phyloP scores from a whole-genome alignment of 2,888 invertebrate genomes.

The Brenthis hecate region DNA sequence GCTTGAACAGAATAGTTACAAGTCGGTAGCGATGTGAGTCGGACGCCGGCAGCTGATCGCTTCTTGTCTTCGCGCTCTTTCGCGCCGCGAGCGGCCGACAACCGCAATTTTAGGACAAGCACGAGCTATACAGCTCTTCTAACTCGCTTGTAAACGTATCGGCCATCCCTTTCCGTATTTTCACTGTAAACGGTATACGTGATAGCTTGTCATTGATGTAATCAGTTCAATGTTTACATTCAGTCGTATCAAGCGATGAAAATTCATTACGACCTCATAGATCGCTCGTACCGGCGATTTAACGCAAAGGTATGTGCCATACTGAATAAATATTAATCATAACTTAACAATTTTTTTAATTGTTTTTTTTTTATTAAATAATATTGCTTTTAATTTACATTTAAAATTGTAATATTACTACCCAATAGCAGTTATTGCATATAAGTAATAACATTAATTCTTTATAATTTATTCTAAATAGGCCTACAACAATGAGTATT shows the following conservation, averaged over 20 bases:
- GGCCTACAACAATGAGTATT: too few relatives aligned
- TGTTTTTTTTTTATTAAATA: background rate
- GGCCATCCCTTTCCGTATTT: slow-evolving; percentile 54
- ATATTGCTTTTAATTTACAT: too few relatives aligned
- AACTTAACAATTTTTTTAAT: background rate
- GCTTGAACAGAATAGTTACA: slow-evolving; percentile 72
- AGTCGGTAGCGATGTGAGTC: slow-evolving; percentile 80
- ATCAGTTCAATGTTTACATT: slow-evolving; percentile 75
- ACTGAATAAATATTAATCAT: background rate
- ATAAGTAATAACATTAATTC: too few relatives aligned
- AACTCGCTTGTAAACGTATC: slow-evolving; percentile 45
- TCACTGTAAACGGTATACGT: slow-evolving; percentile 48
- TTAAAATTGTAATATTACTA: too few relatives aligned
- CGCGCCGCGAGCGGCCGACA: slow-evolving; percentile 63
- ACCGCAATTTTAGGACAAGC: slow-evolving; percentile 72
- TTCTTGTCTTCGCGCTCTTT: slow-evolving; percentile 63
- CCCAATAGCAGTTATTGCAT: too few relatives aligned
- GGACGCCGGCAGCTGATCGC: slow-evolving; percentile 64
- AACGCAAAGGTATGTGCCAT: slow-evolving; percentile 25
- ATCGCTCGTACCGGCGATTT: slow-evolving; percentile 20
- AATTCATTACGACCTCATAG: slow-evolving; percentile 39
- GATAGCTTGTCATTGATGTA: slow-evolving; percentile 59
- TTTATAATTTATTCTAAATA: too few relatives aligned
- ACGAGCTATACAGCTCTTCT: slow-evolving; percentile 56
- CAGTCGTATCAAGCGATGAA: slow-evolving; percentile 52